phyloP scores from a whole-genome alignment of 2,888 invertebrate species.

The Priocnemis perturbator region DNA sequence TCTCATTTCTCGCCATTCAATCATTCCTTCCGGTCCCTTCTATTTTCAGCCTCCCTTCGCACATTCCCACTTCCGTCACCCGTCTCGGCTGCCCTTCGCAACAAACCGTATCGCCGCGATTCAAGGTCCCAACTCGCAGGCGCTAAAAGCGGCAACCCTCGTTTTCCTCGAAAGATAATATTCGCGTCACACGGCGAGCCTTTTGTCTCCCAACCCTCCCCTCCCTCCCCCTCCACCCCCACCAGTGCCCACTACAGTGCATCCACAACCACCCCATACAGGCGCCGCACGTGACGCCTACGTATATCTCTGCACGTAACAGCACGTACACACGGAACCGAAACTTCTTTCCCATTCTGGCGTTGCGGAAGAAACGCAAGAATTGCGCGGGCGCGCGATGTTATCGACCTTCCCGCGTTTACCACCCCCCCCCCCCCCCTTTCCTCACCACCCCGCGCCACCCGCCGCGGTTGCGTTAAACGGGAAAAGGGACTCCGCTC shows the following conservation, averaged over 20 bases:
- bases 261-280: too few species aligned
- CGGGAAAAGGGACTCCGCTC: slow-evolving; percentile 4
- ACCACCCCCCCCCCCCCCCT: neutral
- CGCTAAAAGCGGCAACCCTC: neutral
- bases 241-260: too few species aligned
- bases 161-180: slow-evolving; percentile 7
- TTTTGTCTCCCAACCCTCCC: slow-evolving; percentile 7
- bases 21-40: too few species aligned
- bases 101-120: too few species aligned
- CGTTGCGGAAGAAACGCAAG: slow-evolving; percentile 40
- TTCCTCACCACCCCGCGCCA: neutral
- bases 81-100: too few species aligned
- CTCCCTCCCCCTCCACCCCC: slow-evolving; percentile 14
- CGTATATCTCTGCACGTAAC: neutral
- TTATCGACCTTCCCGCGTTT: slow-evolving; percentile 59
- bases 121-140: neutral
- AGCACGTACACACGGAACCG: neutral
- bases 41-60: too few species aligned
- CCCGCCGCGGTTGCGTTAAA: neutral
- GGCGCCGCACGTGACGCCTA: neutral
- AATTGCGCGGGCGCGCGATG: slow-evolving; percentile 64
- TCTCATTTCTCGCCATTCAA: too few species aligned
- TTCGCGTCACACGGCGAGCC: too few species aligned
- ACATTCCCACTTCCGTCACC: neutral
- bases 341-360: slow-evolving; percentile 10